These are phyloP conservation scores for Odontocolon sp. DNA, from an alignment of 2,888 invertebrate species.

Conservation along the genomic window DNA sequence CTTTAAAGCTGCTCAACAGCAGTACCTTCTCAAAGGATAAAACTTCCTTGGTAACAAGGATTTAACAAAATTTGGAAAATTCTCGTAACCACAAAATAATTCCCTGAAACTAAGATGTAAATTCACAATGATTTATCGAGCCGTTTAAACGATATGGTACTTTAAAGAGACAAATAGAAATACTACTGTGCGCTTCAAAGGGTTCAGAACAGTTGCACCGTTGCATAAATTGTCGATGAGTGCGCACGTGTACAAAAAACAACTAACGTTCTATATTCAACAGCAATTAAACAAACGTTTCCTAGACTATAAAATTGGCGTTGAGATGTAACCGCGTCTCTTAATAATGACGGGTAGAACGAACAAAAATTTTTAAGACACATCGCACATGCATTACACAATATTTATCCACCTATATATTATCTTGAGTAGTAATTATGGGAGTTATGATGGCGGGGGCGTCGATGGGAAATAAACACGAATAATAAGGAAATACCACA, in stretches of 20 bases:
- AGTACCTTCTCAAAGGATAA: no score
- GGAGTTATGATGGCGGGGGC: conserved; percentile 5
- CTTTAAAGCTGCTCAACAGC: no score
- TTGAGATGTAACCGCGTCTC: no score
- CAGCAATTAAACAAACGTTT: neutral
- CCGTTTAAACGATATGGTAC: no score
- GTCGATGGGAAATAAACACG: conserved; percentile 35
- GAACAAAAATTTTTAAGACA: neutral
- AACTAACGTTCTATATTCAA: neutral
- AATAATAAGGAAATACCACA: neutral
- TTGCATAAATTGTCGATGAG: neutral
- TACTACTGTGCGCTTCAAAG: no score
- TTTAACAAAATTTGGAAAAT: no score
- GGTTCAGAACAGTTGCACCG: neutral
- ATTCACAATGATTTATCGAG: no score
- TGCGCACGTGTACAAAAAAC: neutral
- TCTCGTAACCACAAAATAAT: no score
- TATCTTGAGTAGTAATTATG: conserved; percentile 25
- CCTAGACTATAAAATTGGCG: no score
- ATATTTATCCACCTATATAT: neutral
- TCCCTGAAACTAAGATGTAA: no score
- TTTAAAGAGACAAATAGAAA: no score
- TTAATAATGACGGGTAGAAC: neutral
- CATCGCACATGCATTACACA: neutral
- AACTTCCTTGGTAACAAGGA: no score